Conservation (phyloP, 1,140 invertebrate species). For the Sinonovacula constricta region DNA sequence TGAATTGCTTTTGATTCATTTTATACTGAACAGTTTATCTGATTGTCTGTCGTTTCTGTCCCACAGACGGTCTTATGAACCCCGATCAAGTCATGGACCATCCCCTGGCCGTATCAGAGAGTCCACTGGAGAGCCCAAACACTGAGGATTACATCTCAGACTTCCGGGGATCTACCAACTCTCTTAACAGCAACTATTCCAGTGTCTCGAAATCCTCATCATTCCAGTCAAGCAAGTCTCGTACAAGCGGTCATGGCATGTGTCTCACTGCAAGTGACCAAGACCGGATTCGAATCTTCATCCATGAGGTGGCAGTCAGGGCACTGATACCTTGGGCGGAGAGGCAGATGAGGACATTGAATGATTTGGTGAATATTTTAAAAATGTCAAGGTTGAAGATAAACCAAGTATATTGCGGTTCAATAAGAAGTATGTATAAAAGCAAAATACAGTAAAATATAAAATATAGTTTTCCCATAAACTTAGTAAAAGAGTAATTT, state of each 20-base stretch:
- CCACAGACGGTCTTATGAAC: slow-evolving; percentile 37
- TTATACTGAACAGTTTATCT: too few relatives aligned
- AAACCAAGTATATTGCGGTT: too few relatives aligned
- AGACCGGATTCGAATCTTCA: slow-evolving; percentile 89
- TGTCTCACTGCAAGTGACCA: slow-evolving; percentile 88
- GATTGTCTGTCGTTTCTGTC: too few relatives aligned
- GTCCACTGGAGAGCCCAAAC: slow-evolving; percentile 28
- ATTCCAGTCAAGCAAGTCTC: slow-evolving; percentile 30
- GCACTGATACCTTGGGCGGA: slow-evolving; percentile 94
- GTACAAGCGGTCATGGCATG: slow-evolving; percentile 81
- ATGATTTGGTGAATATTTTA: slow-evolving; percentile 85
- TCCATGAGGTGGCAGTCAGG: slow-evolving; percentile 92
- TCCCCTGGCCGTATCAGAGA: slow-evolving; percentile 64
- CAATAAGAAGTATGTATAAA: too few relatives aligned
- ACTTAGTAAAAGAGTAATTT: not conserved
- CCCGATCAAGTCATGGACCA: slow-evolving; percentile 66
- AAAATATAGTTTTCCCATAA: not conserved
- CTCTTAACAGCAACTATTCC: slow-evolving; percentile 73
- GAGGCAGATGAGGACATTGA: slow-evolving; percentile 88
- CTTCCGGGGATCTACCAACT: slow-evolving; percentile 46
- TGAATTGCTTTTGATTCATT: too few relatives aligned
- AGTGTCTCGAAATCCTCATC: slow-evolving; percentile 40
- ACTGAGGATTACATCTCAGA: slow-evolving; percentile 39
- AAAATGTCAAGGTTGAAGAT: too few relatives aligned
- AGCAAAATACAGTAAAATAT: not conserved